These are phyloP conservation scores for Lycocerus yunnanus DNA, from an alignment of 2,888 invertebrate genomes.

Conservation along the genomic window DNA sequence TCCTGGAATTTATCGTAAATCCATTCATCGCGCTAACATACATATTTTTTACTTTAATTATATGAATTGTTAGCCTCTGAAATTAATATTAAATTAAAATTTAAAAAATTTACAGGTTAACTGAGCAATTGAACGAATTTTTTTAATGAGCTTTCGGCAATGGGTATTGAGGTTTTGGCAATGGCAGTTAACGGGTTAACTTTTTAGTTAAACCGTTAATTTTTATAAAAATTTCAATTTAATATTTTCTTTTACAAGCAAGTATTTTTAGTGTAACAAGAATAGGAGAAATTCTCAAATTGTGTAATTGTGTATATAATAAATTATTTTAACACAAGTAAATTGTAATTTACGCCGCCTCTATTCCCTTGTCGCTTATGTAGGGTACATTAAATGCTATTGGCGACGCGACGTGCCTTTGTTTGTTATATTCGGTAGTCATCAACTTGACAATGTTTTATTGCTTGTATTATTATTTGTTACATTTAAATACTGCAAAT, in stretches of 20 bases:
- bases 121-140: too few relatives aligned
- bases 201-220: too few relatives aligned
- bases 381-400: not conserved
- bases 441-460: not conserved
- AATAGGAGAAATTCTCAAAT: not conserved
- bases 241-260: not conserved
- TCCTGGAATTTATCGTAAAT: too few relatives aligned
- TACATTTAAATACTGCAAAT: not conserved
- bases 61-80: too few relatives aligned
- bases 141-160: too few relatives aligned
- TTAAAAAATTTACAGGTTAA: too few relatives aligned
- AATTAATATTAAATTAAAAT: too few relatives aligned
- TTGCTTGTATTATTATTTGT: not conserved
- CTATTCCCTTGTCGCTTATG: not conserved
- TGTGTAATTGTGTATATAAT: not conserved
- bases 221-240: too few relatives aligned
- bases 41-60: too few relatives aligned
- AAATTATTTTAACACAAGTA: not conserved
- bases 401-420: not conserved
- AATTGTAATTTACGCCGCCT: not conserved
- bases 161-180: too few relatives aligned
- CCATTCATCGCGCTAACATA: too few relatives aligned
- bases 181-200: too few relatives aligned
- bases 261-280: not conserved
- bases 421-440: not conserved